Conservation (phyloP, 2,113 vertebrate genomes). For the Onychostoma macrolepis region DNA sequence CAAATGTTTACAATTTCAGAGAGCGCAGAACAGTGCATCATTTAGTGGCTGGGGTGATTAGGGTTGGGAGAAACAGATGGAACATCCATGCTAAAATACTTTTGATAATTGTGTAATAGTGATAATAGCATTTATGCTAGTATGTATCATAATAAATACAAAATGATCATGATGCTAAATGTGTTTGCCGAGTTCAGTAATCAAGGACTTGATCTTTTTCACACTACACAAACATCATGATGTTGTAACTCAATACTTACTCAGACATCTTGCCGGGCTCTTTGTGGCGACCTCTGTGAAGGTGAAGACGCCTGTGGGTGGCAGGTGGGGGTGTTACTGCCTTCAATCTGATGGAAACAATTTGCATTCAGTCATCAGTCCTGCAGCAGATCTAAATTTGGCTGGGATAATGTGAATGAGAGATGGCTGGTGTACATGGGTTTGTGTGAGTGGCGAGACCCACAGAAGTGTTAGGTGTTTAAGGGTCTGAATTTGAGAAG, state of each 20-base stretch:
- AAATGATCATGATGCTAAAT: neutral
- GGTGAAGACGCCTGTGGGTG: conserved; percentile 13
- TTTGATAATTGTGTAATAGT: neutral
- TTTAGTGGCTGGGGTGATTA: neutral
- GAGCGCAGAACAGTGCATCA: neutral
- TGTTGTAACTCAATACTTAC: conserved; percentile 47
- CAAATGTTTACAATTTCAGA: conserved; percentile 24
- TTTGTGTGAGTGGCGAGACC: neutral
- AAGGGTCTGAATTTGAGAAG: conserved; percentile 18
- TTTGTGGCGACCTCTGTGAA: conserved; percentile 6
- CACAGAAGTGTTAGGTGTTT: neutral
- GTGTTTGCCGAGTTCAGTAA: neutral
- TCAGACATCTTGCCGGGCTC: conserved; percentile 58
- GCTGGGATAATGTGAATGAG: neutral
- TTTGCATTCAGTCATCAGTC: neutral
- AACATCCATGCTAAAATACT: neutral
- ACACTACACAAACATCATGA: neutral
- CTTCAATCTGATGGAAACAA: conserved; percentile 28
- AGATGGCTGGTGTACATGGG: neutral
- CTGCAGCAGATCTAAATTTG: conserved; percentile 16
- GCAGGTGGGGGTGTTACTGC: neutral
- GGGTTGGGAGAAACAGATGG: neutral
- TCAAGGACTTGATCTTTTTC: neutral
- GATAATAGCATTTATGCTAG: neutral
- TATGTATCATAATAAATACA: neutral